These are phyloP conservation scores for Leptinotarsa rubiginosa DNA, from an alignment of 2,888 invertebrate species.

Conservation along the genomic window DNA sequence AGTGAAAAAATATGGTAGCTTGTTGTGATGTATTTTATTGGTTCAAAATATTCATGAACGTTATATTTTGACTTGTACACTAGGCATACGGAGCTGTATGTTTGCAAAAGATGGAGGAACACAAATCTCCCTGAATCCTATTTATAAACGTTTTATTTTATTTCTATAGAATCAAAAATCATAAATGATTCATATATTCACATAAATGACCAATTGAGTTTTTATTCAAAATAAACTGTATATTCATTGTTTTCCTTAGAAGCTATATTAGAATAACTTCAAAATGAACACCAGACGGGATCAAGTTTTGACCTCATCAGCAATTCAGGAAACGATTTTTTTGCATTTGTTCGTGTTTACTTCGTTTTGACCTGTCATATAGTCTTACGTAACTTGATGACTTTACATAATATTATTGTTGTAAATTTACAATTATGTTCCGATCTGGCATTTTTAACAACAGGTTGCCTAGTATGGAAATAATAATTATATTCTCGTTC, in stretches of 20 bases:
- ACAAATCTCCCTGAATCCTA: too few species aligned
- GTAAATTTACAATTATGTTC: background rate
- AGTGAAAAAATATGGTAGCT: too few species aligned
- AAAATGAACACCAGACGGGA: background rate
- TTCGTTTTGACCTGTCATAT: background rate
- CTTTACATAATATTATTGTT: slow-evolving; percentile 16
- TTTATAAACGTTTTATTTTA: too few species aligned
- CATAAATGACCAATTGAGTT: too few species aligned
- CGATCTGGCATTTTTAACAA: slow-evolving; percentile 8
- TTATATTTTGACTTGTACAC: too few species aligned
- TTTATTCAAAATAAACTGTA: too few species aligned
- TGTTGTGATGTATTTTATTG: too few species aligned
- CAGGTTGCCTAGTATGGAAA: slow-evolving; percentile 15
- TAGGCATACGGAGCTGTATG: too few species aligned
- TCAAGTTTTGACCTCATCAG: background rate
- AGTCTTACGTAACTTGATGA: background rate
- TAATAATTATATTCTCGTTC: slow-evolving; percentile 9
- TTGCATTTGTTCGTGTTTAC: background rate
- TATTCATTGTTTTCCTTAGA: background rate
- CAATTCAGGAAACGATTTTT: slow-evolving; percentile 2
- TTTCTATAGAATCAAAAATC: too few species aligned
- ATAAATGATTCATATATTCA: too few species aligned
- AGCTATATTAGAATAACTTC: background rate
- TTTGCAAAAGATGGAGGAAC: too few species aligned
- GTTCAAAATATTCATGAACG: too few species aligned